Evolutionary conservation across 2,888 invertebrate genomes (phyloP), one percentile per base, ranked within the genome.

Genomic region (Labia minor): DNA sequence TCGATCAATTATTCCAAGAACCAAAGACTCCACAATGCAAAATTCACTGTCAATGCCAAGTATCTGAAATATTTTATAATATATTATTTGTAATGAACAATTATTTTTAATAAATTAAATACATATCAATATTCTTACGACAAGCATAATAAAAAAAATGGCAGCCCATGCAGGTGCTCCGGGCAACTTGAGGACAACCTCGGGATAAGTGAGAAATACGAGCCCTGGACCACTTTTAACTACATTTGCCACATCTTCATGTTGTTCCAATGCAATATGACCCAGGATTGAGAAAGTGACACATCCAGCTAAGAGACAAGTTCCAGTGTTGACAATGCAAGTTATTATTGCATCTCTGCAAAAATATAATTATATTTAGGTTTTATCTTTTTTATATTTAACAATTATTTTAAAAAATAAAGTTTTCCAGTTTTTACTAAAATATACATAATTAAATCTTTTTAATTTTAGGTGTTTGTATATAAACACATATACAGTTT

Each of bases 271-370:
- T 2, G 86, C 85, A 76, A 87, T 82, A 75, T 88, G 87, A 19
- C 89, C 89, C 69, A 89, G 78, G 64, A 89, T 87, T 63, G 87
- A 85, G 76, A 89, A 89, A 11, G 89, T 89, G 67, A 89, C 87
- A 72, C 87, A 85, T 1, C 89, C 89, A 37, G 88, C 87, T 72
- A 89, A 79, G 71, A 89, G 81, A 66, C 87, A 87, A 0, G 89
- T 90, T 69, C 83, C 74, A 61, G 87, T 87, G 77, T 89, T 89
- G 69, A 89, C 84, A 37, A 84, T 76, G 72, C 87, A 87, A 1
- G 88, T 88, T 66, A 87, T 83, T 61, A 89, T 74, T 1, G 88
- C 87, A 74, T 89, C 89, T 73, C 88, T 84, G 73, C 19, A 76
- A 76, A 70, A n/a, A 66, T 67, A 66, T 69, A 67, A 70, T 64